These are phyloP conservation scores for Blomia tropicalis DNA, from an alignment of 2,888 invertebrate species.

Conservation along the genomic window DNA sequence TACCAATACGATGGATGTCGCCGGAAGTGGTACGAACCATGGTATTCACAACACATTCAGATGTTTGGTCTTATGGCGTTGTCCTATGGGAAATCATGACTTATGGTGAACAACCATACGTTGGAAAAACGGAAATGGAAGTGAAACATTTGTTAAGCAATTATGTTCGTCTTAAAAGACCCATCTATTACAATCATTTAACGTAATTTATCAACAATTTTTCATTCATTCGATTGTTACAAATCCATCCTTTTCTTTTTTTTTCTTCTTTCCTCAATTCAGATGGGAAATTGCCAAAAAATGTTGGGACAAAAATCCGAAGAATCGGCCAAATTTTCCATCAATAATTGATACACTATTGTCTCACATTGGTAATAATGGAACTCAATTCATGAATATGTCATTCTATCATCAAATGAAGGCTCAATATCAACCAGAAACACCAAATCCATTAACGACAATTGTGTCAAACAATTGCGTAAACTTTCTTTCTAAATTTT, in stretches of 20 bases:
- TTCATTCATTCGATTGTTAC: not conserved
- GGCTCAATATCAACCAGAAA: not conserved
- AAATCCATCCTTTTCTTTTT: no score
- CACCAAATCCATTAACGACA: not conserved
- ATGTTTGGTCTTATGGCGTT: constrained; percentile 56
- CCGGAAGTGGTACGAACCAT: constrained; percentile 88
- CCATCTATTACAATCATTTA: not conserved
- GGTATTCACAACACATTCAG: constrained; percentile 58
- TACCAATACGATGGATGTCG: constrained; percentile 90
- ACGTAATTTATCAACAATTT: not conserved
- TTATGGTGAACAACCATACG: constrained; percentile 89
- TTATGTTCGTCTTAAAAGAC: not conserved
- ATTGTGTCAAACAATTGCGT: not conserved
- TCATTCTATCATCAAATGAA: not conserved
- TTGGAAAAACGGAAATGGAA: constrained; percentile 48
- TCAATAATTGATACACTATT: constrained; percentile 4
- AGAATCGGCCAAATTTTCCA: not conserved
- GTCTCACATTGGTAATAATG: not conserved
- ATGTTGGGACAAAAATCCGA: constrained; percentile 1
- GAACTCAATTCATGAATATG: not conserved
- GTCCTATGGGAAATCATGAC: constrained; percentile 99
- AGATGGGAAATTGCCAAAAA: constrained; percentile 11
- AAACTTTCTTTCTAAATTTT: not conserved
- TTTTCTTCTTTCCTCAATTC: not conserved
- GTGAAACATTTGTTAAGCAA: constrained; percentile 29